phyloP scores from a whole-genome alignment of 2,888 invertebrate genomes.

The Watsonalla binaria region DNA sequence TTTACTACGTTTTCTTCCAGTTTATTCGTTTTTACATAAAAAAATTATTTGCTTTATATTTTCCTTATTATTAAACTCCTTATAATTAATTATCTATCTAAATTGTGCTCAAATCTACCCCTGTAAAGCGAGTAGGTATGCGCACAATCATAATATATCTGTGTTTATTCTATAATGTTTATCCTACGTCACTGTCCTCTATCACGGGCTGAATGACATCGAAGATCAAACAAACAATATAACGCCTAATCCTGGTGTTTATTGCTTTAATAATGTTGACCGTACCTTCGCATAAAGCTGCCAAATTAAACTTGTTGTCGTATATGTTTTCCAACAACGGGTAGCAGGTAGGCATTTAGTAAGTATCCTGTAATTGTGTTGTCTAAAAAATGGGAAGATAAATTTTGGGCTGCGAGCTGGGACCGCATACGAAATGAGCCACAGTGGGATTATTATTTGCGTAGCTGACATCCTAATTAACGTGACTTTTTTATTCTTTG shows the following conservation, averaged over 20 bases:
- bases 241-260: slow-evolving; percentile 20
- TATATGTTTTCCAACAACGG: slow-evolving; percentile 41
- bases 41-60: no score
- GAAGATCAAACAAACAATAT: slow-evolving; percentile 15
- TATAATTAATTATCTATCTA: no score
- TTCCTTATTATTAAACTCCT: no score
- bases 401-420: slow-evolving; percentile 53
- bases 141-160: slow-evolving; percentile 1
- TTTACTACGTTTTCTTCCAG: no score
- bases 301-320: slow-evolving; percentile 44
- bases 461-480: slow-evolving; percentile 72
- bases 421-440: slow-evolving; percentile 68
- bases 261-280: slow-evolving; percentile 27
- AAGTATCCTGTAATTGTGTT: slow-evolving; percentile 71
- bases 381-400: slow-evolving; percentile 63
- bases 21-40: no score
- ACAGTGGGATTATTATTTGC: slow-evolving; percentile 69
- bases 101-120: no score
- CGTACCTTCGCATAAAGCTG: slow-evolving; percentile 18
- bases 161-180: slow-evolving; percentile 3
- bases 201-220: slow-evolving; percentile 9
- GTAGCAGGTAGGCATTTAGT: slow-evolving; percentile 49
- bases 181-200: neutral
- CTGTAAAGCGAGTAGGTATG: no score
- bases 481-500: slow-evolving; percentile 60